Percentiles rank a stretch among this genome's conserved stretches.
These are phyloP conservation scores for Chrysocyon brachyurus DNA, from an alignment of 2,797 vertebrate genomes.

Conservation along the genomic window DNA sequence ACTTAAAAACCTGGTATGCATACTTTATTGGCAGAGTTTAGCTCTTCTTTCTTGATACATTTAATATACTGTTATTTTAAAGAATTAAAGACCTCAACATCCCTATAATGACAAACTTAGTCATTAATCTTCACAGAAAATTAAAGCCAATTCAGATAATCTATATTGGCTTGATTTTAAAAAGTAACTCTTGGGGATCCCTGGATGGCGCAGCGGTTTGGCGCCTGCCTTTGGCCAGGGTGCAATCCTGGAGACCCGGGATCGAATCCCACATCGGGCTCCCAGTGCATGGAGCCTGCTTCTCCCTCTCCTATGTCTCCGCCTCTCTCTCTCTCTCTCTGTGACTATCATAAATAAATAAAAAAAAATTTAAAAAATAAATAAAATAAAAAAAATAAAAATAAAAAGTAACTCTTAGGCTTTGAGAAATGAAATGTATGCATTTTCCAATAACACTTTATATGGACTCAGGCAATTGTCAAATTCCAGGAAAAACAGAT, in stretches of 20 bases:
- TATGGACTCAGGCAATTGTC: not conserved
- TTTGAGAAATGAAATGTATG: not conserved
- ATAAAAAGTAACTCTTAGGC: not conserved
- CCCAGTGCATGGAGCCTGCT: too few species aligned
- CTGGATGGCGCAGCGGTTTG: too few species aligned
- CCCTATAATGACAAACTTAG: conserved; percentile 17
- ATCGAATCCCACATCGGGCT: too few species aligned
- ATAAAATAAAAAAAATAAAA: too few species aligned
- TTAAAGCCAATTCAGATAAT: conserved; percentile 52
- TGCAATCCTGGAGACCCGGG: too few species aligned
- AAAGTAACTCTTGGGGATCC: not conserved
- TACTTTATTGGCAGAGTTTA: not conserved
- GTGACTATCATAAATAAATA: too few species aligned
- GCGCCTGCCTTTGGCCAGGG: too few species aligned
- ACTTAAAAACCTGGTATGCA: not conserved
- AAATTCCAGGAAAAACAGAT: not conserved
- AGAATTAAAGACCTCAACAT: conserved; percentile 54
- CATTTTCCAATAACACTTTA: conserved; percentile 21
- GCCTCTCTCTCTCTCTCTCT: too few species aligned
- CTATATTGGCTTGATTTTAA: conserved; percentile 5
- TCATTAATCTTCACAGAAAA: conserved; percentile 56
- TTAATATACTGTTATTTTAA: conserved; percentile 36
- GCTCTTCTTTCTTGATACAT: not conserved
- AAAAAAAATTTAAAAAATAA: too few species aligned
- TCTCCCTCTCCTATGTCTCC: too few species aligned